A percentile compares a stretch with the other conserved stretches of the same genome.
phyloP scores from a whole-genome alignment of 1,140 invertebrate genomes.

The Zophobas atratus region DNA sequence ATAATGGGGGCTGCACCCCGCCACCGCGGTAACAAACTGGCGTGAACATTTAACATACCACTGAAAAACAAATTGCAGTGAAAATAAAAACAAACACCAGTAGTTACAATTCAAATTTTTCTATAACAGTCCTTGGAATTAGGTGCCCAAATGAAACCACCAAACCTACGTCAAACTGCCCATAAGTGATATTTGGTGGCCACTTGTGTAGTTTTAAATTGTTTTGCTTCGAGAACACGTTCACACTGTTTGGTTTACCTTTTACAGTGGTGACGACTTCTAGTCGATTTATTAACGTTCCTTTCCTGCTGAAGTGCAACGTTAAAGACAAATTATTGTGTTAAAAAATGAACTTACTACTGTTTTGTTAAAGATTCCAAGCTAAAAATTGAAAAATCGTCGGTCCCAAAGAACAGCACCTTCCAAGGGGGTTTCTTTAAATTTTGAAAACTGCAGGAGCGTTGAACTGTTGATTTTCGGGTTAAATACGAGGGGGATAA shows the following conservation, averaged over 20 bases:
- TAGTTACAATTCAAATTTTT: constrained; percentile 75
- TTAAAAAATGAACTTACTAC: constrained; percentile 68
- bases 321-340: constrained; percentile 30
- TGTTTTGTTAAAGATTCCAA: constrained; percentile 70
- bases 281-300: constrained; percentile 67
- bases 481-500: constrained; percentile 1
- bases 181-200: constrained; percentile 68
- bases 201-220: constrained; percentile 72
- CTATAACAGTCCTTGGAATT: constrained; percentile 77
- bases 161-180: constrained; percentile 76
- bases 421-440: constrained; percentile 69
- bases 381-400: constrained; percentile 78
- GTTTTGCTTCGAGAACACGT: constrained; percentile 70
- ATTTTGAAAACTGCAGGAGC: background rate
- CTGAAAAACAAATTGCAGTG: constrained; percentile 68
- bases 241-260: constrained; percentile 71
- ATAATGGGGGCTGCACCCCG: constrained; percentile 92
- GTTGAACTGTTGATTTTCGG: background rate
- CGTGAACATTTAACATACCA: constrained; percentile 94
- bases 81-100: constrained; percentile 8
- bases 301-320: constrained; percentile 63
- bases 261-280: constrained; percentile 76
- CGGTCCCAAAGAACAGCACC: constrained; percentile 80
- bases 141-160: constrained; percentile 83
- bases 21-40: constrained; percentile 92